Percentiles rank a stretch among this genome's conserved stretches.
Evolutionary conservation across 1,140 invertebrate genomes (phyloP).

Genomic region (Propsilocerus akamusi): DNA sequence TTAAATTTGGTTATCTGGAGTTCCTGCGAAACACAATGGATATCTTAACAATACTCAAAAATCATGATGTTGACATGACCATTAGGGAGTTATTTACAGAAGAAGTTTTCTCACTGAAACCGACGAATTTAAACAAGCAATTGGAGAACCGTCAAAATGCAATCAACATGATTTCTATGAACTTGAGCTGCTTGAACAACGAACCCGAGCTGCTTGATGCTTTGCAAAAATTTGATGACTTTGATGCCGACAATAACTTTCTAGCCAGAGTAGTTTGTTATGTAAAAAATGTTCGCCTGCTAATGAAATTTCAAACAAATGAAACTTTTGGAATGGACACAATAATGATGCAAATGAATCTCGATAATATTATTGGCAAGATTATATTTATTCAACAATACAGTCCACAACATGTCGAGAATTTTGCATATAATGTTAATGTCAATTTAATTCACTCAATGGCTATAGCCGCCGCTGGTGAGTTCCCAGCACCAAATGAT

Average conservation of each 20-base stretch:
- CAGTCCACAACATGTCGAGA: background rate
- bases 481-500: background rate
- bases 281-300: background rate
- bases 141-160: background rate
- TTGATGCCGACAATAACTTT: background rate
- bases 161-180: background rate
- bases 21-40: background rate
- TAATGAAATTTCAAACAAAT: background rate
- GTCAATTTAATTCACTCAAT: background rate
- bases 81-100: background rate
- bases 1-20: background rate
- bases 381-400: background rate
- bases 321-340: background rate
- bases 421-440: background rate
- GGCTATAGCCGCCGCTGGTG: background rate
- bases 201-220: background rate
- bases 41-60: background rate
- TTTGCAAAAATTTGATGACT: background rate
- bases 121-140: background rate
- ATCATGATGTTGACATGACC: background rate
- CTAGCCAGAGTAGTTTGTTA: background rate
- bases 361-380: background rate
- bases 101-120: background rate
- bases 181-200: background rate
- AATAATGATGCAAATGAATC: background rate